Evolutionary conservation across 1,140 invertebrate genomes (phyloP).

Genomic region (Solenopsis invicta): DNA sequence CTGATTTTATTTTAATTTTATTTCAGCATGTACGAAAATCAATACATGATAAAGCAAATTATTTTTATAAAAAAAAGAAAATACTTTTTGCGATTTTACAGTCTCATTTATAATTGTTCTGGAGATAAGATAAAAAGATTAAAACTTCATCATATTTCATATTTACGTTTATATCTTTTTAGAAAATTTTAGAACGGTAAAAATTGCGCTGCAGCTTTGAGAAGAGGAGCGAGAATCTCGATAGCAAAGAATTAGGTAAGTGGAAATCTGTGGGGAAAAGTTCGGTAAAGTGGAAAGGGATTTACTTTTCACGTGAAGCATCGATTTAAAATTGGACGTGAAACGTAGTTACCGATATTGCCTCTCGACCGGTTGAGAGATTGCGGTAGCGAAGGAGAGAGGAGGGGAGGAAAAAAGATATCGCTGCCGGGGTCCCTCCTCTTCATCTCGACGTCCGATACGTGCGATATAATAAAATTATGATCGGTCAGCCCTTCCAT

Average conservation of each 20-base stretch:
- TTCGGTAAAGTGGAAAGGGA: slow-evolving; percentile 14
- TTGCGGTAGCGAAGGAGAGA: slow-evolving; percentile 12
- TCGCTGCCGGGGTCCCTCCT: slow-evolving; percentile 48
- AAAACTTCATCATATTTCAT: background rate
- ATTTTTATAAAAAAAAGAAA: background rate
- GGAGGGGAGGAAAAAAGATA: background rate
- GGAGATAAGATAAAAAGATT: background rate
- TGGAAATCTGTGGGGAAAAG: slow-evolving; percentile 43
- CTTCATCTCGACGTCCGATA: slow-evolving; percentile 56
- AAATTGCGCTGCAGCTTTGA: background rate
- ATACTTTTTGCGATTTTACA: background rate
- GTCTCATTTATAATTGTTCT: background rate
- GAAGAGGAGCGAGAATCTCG: background rate
- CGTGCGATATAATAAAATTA: slow-evolving; percentile 71
- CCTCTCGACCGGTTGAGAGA: slow-evolving; percentile 43
- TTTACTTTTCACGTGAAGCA: slow-evolving; percentile 45
- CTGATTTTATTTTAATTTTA: background rate
- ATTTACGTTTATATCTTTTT: background rate
- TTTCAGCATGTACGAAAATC: background rate
- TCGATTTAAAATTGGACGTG: slow-evolving; percentile 64
- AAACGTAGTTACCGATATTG: slow-evolving; percentile 61
- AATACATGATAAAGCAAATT: background rate
- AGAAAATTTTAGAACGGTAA: background rate
- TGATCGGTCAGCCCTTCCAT: slow-evolving; percentile 64
- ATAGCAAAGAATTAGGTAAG: slow-evolving; percentile 33